phyloP scores from a whole-genome alignment of 2,888 invertebrate genomes.

The Metellina segmentata region DNA sequence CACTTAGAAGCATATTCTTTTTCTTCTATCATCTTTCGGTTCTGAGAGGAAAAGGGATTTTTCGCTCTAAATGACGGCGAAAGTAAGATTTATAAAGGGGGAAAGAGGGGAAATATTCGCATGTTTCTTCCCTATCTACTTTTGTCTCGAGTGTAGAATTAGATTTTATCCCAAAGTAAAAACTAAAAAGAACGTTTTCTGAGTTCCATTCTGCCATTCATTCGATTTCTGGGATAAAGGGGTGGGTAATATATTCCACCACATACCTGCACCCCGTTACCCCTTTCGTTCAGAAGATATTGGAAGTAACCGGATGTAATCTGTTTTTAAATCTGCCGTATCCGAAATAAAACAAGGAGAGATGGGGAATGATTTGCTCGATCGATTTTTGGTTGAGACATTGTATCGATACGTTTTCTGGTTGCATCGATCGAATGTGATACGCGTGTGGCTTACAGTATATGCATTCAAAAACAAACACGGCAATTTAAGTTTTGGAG shows the following conservation, averaged over 20 bases:
- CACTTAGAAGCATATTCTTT: conserved; percentile 14
- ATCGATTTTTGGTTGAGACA: conserved; percentile 11
- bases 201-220: conserved; percentile 19
- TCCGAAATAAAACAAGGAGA: conserved; percentile 11
- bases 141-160: conserved; percentile 43
- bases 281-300: conserved; percentile 8
- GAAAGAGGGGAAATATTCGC: conserved; percentile 12
- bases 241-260: conserved; percentile 33
- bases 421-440: no score
- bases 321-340: conserved; percentile 31
- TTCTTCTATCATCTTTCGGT: conserved; percentile 3
- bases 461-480: no score
- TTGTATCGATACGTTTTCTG: conserved; percentile 27
- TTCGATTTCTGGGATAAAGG: conserved; percentile 11
- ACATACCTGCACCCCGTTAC: conserved; percentile 2
- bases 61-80: conserved; percentile 5
- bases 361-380: not conserved
- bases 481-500: no score
- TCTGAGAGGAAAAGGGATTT: not conserved
- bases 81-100: conserved; percentile 1
- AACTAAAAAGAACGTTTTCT: not conserved
- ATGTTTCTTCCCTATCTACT: conserved; percentile 21
- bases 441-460: no score
- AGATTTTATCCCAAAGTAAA: conserved; percentile 16
- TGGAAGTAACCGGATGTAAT: conserved; percentile 32